phyloP scores from a whole-genome alignment of 1,140 invertebrate genomes.

The Drosophila melanica region DNA sequence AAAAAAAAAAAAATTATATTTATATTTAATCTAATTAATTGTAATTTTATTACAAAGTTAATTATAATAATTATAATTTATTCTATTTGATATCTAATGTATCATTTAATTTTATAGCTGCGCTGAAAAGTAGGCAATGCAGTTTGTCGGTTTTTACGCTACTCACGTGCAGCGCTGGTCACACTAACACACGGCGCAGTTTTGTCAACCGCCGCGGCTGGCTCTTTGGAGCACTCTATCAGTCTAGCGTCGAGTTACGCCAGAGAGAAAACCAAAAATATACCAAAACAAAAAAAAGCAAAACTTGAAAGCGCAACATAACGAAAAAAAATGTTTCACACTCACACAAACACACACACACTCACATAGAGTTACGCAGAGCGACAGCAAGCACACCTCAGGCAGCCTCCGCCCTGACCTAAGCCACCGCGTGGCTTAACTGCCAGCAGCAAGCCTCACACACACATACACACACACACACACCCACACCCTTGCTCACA shows the following conservation, averaged over 20 bases:
- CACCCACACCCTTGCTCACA: slow-evolving; percentile 26
- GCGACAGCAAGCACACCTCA: slow-evolving; percentile 53
- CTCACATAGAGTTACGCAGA: background rate
- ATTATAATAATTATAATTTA: background rate
- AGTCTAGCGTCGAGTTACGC: slow-evolving; percentile 33
- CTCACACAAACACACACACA: slow-evolving; percentile 19
- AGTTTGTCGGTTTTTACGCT: background rate
- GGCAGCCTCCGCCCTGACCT: slow-evolving; percentile 73
- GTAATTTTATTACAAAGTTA: background rate
- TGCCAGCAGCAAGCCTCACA: slow-evolving; percentile 57
- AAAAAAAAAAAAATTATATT: background rate
- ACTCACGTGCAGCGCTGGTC: slow-evolving; percentile 7
- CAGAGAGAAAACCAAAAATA: slow-evolving; percentile 7
- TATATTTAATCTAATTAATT: too few relatives aligned
- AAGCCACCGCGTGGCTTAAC: slow-evolving; percentile 78
- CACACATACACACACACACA: slow-evolving; percentile 37
- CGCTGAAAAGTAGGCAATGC: slow-evolving; percentile 42
- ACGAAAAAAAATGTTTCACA: slow-evolving; percentile 28
- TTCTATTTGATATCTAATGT: background rate
- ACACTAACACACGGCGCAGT: background rate
- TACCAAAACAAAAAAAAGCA: background rate
- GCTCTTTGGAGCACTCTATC: slow-evolving; percentile 38
- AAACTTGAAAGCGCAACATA: slow-evolving; percentile 2
- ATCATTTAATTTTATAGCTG: background rate
- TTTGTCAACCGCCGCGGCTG: background rate